Conservation (phyloP, 1,140 invertebrate species). For the Zaprionus camerounensis region DNA sequence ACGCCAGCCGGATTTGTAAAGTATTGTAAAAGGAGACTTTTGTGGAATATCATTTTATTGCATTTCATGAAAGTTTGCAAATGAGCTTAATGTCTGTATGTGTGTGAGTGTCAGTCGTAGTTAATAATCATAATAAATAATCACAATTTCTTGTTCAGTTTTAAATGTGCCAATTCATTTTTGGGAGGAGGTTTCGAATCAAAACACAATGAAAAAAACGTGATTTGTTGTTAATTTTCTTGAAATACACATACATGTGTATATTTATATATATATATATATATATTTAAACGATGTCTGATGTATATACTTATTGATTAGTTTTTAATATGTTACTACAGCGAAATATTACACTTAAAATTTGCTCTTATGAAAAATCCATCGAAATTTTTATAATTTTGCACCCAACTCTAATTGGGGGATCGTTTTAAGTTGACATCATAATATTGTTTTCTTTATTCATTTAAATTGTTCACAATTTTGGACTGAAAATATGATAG, state of each 20-base stretch:
- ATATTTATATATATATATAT: constrained; percentile 36
- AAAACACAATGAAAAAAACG: background rate
- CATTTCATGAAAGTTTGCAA: background rate
- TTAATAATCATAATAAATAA: constrained; percentile 9
- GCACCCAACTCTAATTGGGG: constrained; percentile 23
- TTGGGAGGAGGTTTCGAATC: background rate
- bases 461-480: constrained; percentile 45
- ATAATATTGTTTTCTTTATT: constrained; percentile 16
- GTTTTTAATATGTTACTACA: constrained; percentile 55
- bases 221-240: constrained; percentile 6
- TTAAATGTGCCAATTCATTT: background rate
- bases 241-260: constrained; percentile 67
- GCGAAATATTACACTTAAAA: constrained; percentile 71
- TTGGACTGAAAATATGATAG: constrained; percentile 27
- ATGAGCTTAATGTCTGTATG: background rate
- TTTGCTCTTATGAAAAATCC: constrained; percentile 49
- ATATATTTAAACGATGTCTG: constrained; percentile 51
- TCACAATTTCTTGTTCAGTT: constrained; percentile 12
- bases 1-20: constrained; percentile 87
- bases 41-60: background rate
- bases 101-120: background rate
- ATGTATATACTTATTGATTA: constrained; percentile 57
- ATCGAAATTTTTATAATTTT: constrained; percentile 38
- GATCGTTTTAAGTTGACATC: constrained; percentile 15
- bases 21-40: background rate